Evolutionary conservation across 2,797 vertebrate genomes (phyloP).

Genomic region (Scolopax rusticola): DNA sequence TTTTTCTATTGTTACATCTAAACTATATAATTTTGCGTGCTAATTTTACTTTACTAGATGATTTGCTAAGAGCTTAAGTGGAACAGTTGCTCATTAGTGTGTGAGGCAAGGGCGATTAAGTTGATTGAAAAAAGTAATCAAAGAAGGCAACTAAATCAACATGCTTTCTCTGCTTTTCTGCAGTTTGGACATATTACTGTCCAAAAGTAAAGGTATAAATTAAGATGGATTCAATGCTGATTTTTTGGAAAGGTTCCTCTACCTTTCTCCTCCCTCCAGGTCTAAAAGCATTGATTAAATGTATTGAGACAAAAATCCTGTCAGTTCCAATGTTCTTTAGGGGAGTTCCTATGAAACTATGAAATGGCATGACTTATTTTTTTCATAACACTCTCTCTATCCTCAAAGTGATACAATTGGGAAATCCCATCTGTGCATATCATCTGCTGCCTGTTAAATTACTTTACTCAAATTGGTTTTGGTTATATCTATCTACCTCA

Average conservation of each 20-base stretch:
- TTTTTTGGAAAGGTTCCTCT: background rate
- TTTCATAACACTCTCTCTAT: background rate
- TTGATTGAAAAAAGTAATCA: background rate
- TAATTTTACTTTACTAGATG: slow-evolving; percentile 6
- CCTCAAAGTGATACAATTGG: slow-evolving; percentile 3
- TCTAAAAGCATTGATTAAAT: background rate
- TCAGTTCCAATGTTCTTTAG: background rate
- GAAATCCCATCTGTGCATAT: slow-evolving; percentile 75
- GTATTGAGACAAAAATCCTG: slow-evolving; percentile 20
- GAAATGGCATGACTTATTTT: background rate
- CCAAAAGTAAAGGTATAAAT: background rate
- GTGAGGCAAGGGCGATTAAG: background rate
- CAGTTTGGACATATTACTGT: background rate
- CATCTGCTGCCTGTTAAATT: slow-evolving; percentile 75
- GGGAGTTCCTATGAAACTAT: slow-evolving; percentile 3
- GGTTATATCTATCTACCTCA: slow-evolving; percentile 68
- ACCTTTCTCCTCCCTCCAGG: background rate
- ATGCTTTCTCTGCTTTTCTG: background rate
- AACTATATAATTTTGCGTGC: background rate
- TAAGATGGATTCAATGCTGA: background rate
- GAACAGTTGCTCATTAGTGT: background rate
- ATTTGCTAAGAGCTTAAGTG: background rate
- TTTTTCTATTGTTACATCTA: background rate
- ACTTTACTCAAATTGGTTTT: slow-evolving; percentile 51
- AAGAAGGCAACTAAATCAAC: background rate